Conservation (phyloP, 2,888 invertebrate genomes). For the Flexamia atlantica region DNA sequence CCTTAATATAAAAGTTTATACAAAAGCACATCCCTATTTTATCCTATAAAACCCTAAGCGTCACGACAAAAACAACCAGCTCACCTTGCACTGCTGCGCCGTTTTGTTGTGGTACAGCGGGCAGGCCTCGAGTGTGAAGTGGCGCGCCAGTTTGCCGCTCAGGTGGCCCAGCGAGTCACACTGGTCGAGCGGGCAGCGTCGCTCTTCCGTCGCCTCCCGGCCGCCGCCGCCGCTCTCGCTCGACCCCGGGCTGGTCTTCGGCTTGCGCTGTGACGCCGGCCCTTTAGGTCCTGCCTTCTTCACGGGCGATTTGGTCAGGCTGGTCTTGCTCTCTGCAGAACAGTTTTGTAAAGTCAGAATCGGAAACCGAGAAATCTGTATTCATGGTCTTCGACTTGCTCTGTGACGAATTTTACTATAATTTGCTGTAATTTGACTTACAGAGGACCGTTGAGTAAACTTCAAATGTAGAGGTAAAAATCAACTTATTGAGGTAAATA, state of each 20-base stretch:
- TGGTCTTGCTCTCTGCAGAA: conserved; percentile 74
- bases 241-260: conserved; percentile 59
- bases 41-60: too few relatives aligned
- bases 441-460: too few relatives aligned
- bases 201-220: conserved; percentile 77
- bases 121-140: conserved; percentile 95
- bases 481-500: too few relatives aligned
- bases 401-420: too few relatives aligned
- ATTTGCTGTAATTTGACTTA: too few relatives aligned
- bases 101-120: conserved; percentile 94
- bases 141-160: conserved; percentile 87
- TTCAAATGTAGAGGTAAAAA: too few relatives aligned
- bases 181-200: conserved; percentile 89
- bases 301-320: conserved; percentile 80
- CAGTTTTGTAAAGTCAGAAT: too few relatives aligned
- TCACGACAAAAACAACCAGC: too few relatives aligned
- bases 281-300: conserved; percentile 76
- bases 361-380: too few relatives aligned
- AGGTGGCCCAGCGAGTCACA: conserved; percentile 94
- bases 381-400: too few relatives aligned
- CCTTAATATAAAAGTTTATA: too few relatives aligned
- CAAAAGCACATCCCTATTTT: too few relatives aligned
- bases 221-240: background rate
- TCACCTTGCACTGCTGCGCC: conserved; percentile 83
- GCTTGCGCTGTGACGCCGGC: conserved; percentile 67